Base-by-base conservation (phyloP, 2,888 invertebrate genomes). In the Tetanocera ferruginea region DNA sequence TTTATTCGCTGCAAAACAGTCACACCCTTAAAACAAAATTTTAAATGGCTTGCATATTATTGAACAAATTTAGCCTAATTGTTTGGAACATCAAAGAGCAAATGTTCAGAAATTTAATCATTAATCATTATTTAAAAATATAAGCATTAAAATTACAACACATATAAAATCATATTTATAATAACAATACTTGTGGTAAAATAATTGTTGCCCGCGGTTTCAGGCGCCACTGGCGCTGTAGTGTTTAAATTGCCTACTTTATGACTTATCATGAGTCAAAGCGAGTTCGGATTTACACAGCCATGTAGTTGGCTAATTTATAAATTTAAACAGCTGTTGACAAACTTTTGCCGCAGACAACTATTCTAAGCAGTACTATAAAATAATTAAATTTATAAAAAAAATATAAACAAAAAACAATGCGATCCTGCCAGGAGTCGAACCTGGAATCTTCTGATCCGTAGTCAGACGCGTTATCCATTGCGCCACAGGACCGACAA, bases 381-480 rank as follows among this genome's bases (percentile, higher is more conserved):
- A 1, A 25, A 28, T 0, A 5, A 23, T 3, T 14, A 6, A 67
- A 67, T 25, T 49, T 37, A 37, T 37, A 11, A 28, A 64, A 52
- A 11, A 76, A 62, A 52, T 49, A 11, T 17, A 51, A 71, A 8
- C 34, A 71, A 66, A 76, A 55, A 28, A 67, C 23, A 57, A 3
- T 3, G 34, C 90, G 90, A 89, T 89, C 89, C 89, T 89, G 89
- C 89, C 89, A 89, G 90, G 90, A 89, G 89, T 89, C 90, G 89
- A 89, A 89, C 89, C 90, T 89, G 89, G 89, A 90, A 89, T 89
- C 89, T 90, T 89, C 90, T 90, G 89, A 89, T 90, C 90, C 90
- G 90, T 90, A 89, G 90, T 90, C 90, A 89, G 89, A 89, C 89
- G 89, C 90, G 89, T 89, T 89, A 89, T 89, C 89, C 89, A 90